phyloP scores from a whole-genome alignment of 1,140 invertebrate genomes.

The Cherax quadricarinatus region DNA sequence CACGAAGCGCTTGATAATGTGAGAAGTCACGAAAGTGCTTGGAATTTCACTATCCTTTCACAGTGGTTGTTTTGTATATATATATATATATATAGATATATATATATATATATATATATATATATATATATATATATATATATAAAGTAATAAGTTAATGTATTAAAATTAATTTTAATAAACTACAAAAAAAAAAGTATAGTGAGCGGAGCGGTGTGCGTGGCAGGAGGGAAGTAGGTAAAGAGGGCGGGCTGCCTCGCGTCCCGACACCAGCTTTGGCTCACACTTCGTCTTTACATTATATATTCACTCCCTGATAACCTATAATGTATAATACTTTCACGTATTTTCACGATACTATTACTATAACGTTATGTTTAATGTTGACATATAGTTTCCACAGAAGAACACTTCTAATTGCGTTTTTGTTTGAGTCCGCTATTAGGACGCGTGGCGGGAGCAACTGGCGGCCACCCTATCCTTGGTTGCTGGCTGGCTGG shows the following conservation, averaged over 20 bases:
- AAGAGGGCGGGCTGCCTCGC: slow-evolving; percentile 62
- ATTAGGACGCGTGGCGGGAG: slow-evolving; percentile 42
- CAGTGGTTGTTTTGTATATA: too few relatives aligned
- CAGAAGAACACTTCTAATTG: too few relatives aligned
- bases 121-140: too few relatives aligned
- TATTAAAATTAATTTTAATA: slow-evolving; percentile 24
- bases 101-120: too few relatives aligned
- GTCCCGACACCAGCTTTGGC: slow-evolving; percentile 26
- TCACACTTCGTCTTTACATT: slow-evolving; percentile 18
- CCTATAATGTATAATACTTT: neutral
- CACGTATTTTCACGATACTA: neutral
- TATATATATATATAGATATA: too few relatives aligned
- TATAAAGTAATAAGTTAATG: neutral
- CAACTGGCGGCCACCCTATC: slow-evolving; percentile 52
- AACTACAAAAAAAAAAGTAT: slow-evolving; percentile 40
- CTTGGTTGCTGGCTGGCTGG: slow-evolving; percentile 56
- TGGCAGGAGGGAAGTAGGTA: slow-evolving; percentile 61
- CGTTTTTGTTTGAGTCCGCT: too few relatives aligned
- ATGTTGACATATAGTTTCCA: too few relatives aligned
- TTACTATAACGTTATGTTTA: too few relatives aligned
- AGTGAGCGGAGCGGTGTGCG: slow-evolving; percentile 32
- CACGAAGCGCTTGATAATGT: too few relatives aligned
- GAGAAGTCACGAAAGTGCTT: too few relatives aligned
- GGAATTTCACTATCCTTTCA: too few relatives aligned
- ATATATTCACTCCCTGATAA: neutral